Evolutionary conservation across 1,140 invertebrate species (phyloP), one percentile per base, ranked within the genome.

Genomic region (Drosophila pectinifera): DNA sequence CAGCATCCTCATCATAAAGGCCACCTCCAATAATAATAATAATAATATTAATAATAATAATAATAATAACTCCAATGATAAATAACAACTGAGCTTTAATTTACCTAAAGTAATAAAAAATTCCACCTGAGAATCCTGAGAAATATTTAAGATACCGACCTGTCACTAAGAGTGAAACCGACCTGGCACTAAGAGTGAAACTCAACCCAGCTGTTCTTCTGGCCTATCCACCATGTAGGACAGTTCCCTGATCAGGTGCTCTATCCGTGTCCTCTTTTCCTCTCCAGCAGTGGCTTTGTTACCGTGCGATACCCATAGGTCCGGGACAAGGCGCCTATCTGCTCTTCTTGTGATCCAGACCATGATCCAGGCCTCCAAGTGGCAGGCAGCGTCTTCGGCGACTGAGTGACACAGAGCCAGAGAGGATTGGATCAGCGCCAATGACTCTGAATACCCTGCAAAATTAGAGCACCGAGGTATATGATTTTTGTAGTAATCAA

Each of bases 191-290:
- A n/a, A n/a, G n/a, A n/a, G n/a, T n/a, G n/a, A n/a, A n/a, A n/a
- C n/a, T n/a, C n/a, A n/a, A n/a, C n/a, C n/a, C n/a, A n/a, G n/a
- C n/a, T n/a, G 22, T 22, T 2, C 13, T 22, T 7, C 5, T 16
- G 11, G 22, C 36, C 16, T 55, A 54, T 77, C 65, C 68, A 91
- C 95, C 93, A 85, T 61, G 22, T 94, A 94, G 26, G 95, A 92
- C 28, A 95, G 95, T 65, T 96, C 95, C 65, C 96, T 94, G 93
- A 97, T 96, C 28, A 97, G 94, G 79, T 95, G 95, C 92, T 97
- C 97, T 22, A 98, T 98, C 59, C 97, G 93, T 8, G 96, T 97
- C 16, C 97, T 94, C 61, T 97, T 93, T 96, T 96, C 73, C 96
- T 94, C 92, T 98, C 97, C 90, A 98, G 93, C 72, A 98, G 92